phyloP scores from a whole-genome alignment of 2,888 invertebrate species.

The Gerosis bhagava region DNA sequence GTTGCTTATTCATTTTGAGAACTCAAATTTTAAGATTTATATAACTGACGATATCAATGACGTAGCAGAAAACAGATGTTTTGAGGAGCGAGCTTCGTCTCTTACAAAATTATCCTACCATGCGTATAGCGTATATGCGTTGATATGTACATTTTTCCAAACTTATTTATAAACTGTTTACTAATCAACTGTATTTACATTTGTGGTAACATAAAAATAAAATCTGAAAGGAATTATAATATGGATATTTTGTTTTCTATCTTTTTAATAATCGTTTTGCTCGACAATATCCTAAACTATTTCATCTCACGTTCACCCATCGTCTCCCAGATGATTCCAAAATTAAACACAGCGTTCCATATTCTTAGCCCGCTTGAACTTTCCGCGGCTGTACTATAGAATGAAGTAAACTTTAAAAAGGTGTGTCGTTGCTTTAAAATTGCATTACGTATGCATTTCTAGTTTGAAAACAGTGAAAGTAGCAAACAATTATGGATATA shows the following conservation, averaged over 20 bases:
- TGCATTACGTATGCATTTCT: conserved; percentile 40
- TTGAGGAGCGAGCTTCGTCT: neutral
- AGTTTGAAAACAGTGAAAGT: conserved; percentile 43
- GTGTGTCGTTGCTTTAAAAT: conserved; percentile 35
- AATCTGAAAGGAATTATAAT: too few species aligned
- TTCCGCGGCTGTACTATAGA: conserved; percentile 45
- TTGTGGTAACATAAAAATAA: too few species aligned
- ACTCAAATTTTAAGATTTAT: too few species aligned
- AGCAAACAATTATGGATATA: conserved; percentile 81
- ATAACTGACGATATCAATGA: too few species aligned
- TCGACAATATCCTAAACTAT: conserved; percentile 51
- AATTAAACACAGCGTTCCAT: conserved; percentile 74
- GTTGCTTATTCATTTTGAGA: too few species aligned
- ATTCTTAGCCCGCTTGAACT: conserved; percentile 54
- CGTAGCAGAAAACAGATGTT: conserved; percentile 13
- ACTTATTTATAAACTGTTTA: too few species aligned
- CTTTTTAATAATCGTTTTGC: too few species aligned
- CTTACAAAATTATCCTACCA: too few species aligned
- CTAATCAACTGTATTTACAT: too few species aligned
- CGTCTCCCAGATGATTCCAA: conserved; percentile 74
- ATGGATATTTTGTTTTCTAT: too few species aligned
- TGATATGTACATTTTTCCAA: too few species aligned
- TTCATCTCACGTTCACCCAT: conserved; percentile 41
- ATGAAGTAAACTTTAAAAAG: conserved; percentile 51
- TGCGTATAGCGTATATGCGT: too few species aligned